phyloP scores from a whole-genome alignment of 1,140 invertebrate species.

The Helicoverpa armigera region DNA sequence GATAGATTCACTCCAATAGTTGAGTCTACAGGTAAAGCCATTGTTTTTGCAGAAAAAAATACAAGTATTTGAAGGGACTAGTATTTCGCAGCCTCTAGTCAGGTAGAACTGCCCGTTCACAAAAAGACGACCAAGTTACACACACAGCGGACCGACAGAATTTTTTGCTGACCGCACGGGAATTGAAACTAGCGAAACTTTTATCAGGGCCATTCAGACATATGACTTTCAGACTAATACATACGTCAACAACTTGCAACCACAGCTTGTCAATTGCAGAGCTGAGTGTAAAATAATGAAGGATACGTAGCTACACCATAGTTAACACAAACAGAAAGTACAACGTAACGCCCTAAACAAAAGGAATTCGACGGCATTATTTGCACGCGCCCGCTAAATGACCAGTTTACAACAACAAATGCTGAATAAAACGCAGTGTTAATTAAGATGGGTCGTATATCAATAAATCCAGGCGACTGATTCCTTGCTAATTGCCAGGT shows the following conservation, averaged over 20 bases:
- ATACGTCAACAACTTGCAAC: not conserved
- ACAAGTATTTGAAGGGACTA: conserved; percentile 51
- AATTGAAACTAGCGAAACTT: conserved; percentile 43
- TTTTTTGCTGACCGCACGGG: conserved; percentile 52
- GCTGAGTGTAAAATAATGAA: not conserved
- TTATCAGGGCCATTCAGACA: conserved; percentile 26
- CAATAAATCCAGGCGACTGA: conserved; percentile 76
- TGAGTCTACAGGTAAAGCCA: conserved; percentile 53
- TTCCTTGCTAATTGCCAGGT: conserved; percentile 80
- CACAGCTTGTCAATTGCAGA: not conserved
- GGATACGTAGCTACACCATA: not conserved
- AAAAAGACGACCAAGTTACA: conserved; percentile 50
- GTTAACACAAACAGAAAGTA: not conserved
- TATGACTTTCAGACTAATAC: conserved; percentile 27
- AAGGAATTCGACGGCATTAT: not conserved
- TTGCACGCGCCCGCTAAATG: not conserved
- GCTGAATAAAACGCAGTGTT: conserved; percentile 54
- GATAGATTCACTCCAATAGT: conserved; percentile 36
- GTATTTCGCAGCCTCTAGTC: conserved; percentile 51
- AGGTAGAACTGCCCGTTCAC: conserved; percentile 49
- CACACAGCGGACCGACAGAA: conserved; percentile 39
- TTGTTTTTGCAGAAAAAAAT: conserved; percentile 58
- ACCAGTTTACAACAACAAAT: conserved; percentile 28
- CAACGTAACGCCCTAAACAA: conserved; percentile 1
- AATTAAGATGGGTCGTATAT: conserved; percentile 79